Evolutionary conservation across 2,888 invertebrate genomes (phyloP).

Genomic region (Volucella inflata): DNA sequence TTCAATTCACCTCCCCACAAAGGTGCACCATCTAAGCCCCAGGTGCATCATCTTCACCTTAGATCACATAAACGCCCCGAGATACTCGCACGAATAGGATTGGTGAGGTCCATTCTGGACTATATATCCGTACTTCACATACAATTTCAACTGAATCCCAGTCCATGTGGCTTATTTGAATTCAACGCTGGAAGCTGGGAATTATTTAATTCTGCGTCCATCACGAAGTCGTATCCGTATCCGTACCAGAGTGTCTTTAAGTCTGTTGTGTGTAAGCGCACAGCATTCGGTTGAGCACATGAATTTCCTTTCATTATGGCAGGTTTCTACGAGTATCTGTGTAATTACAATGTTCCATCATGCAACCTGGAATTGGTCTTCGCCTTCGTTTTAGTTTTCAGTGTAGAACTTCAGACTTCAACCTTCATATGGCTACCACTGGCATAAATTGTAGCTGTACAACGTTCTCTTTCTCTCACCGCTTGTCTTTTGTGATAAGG

Average conservation of each 20-base stretch:
- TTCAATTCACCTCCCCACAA: constrained; percentile 12
- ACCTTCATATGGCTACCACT: too few relatives aligned
- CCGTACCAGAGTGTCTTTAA: constrained; percentile 3
- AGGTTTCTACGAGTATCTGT: constrained; percentile 20
- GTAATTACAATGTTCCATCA: constrained; percentile 68
- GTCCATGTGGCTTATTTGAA: constrained; percentile 60
- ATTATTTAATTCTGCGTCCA: constrained; percentile 54
- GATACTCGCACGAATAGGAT: constrained; percentile 25
- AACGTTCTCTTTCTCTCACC: constrained; percentile 18
- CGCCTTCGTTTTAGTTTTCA: not conserved
- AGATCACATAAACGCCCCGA: constrained; percentile 43
- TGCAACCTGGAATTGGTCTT: not conserved
- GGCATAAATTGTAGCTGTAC: constrained; percentile 58
- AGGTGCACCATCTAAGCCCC: constrained; percentile 27
- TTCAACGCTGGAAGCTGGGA: constrained; percentile 59
- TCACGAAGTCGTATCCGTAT: constrained; percentile 3
- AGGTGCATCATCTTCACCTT: constrained; percentile 67
- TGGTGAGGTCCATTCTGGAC: not conserved
- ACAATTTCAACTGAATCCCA: not conserved
- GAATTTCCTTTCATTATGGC: constrained; percentile 70
- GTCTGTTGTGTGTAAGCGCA: not conserved
- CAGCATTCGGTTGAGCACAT: constrained; percentile 28
- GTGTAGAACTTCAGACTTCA: too few relatives aligned
- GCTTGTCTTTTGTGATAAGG: constrained; percentile 27
- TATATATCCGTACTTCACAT: constrained; percentile 17